Base-by-base conservation (phyloP, 1,140 invertebrate genomes). In the Pogonomyrmex barbatus region DNA sequence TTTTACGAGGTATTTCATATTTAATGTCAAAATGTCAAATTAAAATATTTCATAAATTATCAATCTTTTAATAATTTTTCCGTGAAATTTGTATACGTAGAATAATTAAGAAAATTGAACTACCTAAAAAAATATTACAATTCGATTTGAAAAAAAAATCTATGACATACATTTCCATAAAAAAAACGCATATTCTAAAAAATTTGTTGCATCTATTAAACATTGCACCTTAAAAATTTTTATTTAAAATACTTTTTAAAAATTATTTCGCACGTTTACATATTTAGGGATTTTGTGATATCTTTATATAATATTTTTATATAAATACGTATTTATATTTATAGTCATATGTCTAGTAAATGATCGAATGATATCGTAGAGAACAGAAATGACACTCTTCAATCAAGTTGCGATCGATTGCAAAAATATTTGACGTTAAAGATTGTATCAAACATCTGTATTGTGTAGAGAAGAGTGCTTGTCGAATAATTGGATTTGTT, bases 371-470 rank as follows among this genome's bases (percentile, higher is more conserved):
- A 0, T 24, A 24, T 24, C 24, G 24, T 24, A 24, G 24, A 24
- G 24, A 24, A 33, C 10, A 50, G 4, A 52, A 45, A 71, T 39
- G 52, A 2, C 8, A n/a, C n/a, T 2, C 1, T 73, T 52, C 36
- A 1, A 45, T 2, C 17, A 30, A 12, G 8, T 54, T 54, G 45
- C 50, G 12, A 47, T 42, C 24, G 36, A 47, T 45, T 47, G 5
- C 12, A 82, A 82, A 58, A 36, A 14, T 58, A 58, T 58, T 33
- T 65, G 60, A 14, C 54, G n/a, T 65, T 68, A n/a, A 54, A 52
- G 24, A n/a, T 36, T 33, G 17, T 62, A 52, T 39, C 39, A 47
- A 62, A 30, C 6, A 30, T 60, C 5, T 39, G 39, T 17, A 54
- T 70, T 42, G 5, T 30, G 2, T 42, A 4, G 62, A 17, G 8